A percentile compares a stretch with the other conserved stretches of the same genome.
Evolutionary conservation across 2,113 vertebrate species (phyloP).

Genomic region (Poecile atricapillus): DNA sequence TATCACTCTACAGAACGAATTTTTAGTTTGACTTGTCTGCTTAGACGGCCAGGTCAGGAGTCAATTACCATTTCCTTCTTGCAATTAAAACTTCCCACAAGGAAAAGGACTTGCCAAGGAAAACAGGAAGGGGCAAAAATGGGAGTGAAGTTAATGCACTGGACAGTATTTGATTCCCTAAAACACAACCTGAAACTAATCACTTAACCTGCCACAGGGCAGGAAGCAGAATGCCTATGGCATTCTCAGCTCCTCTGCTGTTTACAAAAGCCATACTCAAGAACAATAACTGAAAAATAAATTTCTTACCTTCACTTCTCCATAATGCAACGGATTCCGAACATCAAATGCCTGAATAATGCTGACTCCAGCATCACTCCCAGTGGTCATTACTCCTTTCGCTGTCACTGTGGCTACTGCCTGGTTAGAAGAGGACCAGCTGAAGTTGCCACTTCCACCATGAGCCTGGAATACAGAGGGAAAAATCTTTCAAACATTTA

Average conservation of each 20-base stretch:
- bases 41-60: background rate
- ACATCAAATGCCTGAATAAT: slow-evolving; percentile 85
- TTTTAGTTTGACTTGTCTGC: background rate
- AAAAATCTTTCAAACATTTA: background rate
- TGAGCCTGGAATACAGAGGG: slow-evolving; percentile 69
- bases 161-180: background rate
- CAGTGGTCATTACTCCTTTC: slow-evolving; percentile 90
- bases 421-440: slow-evolving; percentile 86
- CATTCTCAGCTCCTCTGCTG: background rate
- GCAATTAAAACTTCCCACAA: background rate
- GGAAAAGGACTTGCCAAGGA: background rate
- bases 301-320: slow-evolving; percentile 86
- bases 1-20: background rate
- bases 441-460: slow-evolving; percentile 96
- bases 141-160: background rate
- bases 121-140: background rate
- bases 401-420: slow-evolving; percentile 88
- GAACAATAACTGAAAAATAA: background rate
- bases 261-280: background rate
- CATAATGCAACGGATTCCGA: slow-evolving; percentile 85
- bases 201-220: background rate
- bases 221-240: background rate
- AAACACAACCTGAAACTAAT: background rate
- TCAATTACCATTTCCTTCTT: background rate
- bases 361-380: slow-evolving; percentile 84